A percentile compares a stretch with the other conserved stretches of the same genome.
phyloP scores from a whole-genome alignment of 2,888 invertebrate genomes.

The Poecilobothrus nobilitatus region DNA sequence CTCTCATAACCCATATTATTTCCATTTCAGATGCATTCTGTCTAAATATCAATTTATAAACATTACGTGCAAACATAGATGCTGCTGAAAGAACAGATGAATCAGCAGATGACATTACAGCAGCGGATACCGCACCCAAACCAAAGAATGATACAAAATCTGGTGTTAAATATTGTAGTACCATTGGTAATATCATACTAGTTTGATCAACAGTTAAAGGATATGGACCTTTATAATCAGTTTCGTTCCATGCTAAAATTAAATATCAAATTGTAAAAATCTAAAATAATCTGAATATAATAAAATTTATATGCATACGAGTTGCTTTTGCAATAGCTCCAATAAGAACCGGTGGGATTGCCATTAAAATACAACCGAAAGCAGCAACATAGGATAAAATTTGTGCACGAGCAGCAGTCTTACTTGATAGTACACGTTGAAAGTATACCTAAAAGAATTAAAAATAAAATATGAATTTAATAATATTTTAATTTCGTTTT shows the following conservation, averaged over 20 bases:
- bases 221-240: slow-evolving; percentile 67
- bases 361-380: slow-evolving; percentile 91
- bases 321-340: slow-evolving; percentile 95
- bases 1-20: slow-evolving; percentile 93
- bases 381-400: slow-evolving; percentile 93
- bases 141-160: slow-evolving; percentile 95
- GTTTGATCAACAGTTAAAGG: slow-evolving; percentile 70
- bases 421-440: slow-evolving; percentile 93
- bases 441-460: slow-evolving; percentile 70
- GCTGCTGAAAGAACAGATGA: slow-evolving; percentile 96
- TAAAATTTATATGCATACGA: slow-evolving; percentile 49
- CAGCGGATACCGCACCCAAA: slow-evolving; percentile 95
- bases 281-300: neutral
- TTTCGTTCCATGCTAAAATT: slow-evolving; percentile 85
- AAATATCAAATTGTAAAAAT: neutral
- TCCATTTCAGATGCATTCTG: slow-evolving; percentile 96
- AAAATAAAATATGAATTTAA: neutral
- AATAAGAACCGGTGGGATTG: slow-evolving; percentile 91
- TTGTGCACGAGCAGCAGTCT: slow-evolving; percentile 88
- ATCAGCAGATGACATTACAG: slow-evolving; percentile 99
- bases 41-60: slow-evolving; percentile 94
- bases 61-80: slow-evolving; percentile 98
- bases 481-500: too few relatives aligned
- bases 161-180: slow-evolving; percentile 92
- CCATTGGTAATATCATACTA: slow-evolving; percentile 94